These are phyloP conservation scores for Cichladusa arquata DNA, from an alignment of 2,113 vertebrate genomes.

Conservation along the genomic window DNA sequence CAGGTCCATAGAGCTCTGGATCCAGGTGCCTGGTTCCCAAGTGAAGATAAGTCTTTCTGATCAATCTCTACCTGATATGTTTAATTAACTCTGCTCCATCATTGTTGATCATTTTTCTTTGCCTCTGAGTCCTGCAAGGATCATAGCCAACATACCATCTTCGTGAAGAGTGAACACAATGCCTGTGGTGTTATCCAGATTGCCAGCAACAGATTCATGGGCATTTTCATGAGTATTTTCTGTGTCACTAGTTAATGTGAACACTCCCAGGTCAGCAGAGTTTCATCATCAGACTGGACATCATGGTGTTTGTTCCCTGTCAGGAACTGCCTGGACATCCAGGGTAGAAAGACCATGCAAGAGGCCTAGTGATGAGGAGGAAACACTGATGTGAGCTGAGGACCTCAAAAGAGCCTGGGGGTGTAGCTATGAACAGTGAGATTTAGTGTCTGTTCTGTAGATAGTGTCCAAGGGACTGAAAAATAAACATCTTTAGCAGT, in stretches of 20 bases:
- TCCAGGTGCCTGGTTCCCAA: neutral
- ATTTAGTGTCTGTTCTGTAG: neutral
- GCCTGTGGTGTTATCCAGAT: neutral
- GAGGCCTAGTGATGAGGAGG: neutral
- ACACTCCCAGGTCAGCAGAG: neutral
- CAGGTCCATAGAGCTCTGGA: neutral
- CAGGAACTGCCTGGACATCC: neutral
- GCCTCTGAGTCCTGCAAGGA: neutral
- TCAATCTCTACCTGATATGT: neutral
- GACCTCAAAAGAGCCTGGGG: neutral
- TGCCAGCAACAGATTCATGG: neutral
- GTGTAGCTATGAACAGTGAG: neutral
- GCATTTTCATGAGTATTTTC: neutral
- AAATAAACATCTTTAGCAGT: neutral
- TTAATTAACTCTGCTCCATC: neutral
- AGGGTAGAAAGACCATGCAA: neutral
- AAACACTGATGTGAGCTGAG: neutral
- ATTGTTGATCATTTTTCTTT: neutral
- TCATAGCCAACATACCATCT: neutral
- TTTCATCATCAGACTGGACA: neutral
- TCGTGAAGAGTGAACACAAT: neutral
- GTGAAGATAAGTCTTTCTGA: neutral
- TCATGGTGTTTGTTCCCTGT: neutral
- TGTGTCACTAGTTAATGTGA: neutral
- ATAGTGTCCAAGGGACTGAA: neutral